Evolutionary conservation across 2,113 vertebrate species (phyloP).

Genomic region (Reinhardtius hippoglossoides): DNA sequence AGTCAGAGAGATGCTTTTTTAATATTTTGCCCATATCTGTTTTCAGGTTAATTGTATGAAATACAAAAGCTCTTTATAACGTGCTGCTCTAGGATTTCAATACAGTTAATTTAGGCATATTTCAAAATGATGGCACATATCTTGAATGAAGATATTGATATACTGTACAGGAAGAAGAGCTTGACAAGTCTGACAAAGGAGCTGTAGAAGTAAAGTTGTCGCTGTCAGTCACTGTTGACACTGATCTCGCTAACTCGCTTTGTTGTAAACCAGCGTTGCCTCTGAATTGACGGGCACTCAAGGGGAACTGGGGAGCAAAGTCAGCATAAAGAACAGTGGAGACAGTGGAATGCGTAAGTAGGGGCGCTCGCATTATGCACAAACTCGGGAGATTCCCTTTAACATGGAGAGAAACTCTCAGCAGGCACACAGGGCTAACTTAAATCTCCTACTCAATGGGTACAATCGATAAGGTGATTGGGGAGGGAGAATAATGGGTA

Average conservation of each 20-base stretch:
- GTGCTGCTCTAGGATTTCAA: not conserved
- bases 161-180: slow-evolving; percentile 17
- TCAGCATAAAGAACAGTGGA: slow-evolving; percentile 54
- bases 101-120: not conserved
- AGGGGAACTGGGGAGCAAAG: slow-evolving; percentile 36
- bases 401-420: slow-evolving; percentile 34
- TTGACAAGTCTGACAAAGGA: slow-evolving; percentile 50
- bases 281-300: slow-evolving; percentile 48
- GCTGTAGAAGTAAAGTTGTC: slow-evolving; percentile 31
- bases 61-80: not conserved
- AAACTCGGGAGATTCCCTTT: slow-evolving; percentile 54
- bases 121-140: not conserved
- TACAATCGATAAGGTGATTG: slow-evolving; percentile 59
- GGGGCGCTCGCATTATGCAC: slow-evolving; percentile 27
- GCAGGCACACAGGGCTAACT: slow-evolving; percentile 24
- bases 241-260: slow-evolving; percentile 59
- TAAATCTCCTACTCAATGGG: slow-evolving; percentile 52
- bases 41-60: not conserved
- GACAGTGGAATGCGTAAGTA: slow-evolving; percentile 34
- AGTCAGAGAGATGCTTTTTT: not conserved
- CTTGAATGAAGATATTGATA: slow-evolving; percentile 45
- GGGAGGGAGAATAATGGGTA: slow-evolving; percentile 60
- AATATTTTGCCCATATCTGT: not conserved
- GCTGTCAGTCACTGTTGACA: slow-evolving; percentile 63
- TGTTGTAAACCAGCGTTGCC: slow-evolving; percentile 44